Percentiles rank a stretch among this genome's conserved stretches.
Conservation (phyloP, 2,888 invertebrate genomes). For the Athetis lepigone region DNA sequence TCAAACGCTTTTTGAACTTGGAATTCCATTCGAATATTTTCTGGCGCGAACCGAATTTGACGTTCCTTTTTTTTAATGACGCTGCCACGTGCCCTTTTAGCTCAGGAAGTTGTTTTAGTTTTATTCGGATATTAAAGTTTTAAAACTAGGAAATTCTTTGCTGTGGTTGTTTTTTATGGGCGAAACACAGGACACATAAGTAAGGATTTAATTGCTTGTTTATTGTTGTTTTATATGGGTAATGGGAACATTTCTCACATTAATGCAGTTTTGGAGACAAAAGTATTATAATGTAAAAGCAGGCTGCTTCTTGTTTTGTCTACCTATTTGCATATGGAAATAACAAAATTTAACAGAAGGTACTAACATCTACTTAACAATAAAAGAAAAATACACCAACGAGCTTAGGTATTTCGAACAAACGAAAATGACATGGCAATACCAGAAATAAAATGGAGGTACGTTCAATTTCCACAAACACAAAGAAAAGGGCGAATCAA, state of each 20-base stretch:
- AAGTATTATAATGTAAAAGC: slow-evolving; percentile 8
- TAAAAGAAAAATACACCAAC: slow-evolving; percentile 38
- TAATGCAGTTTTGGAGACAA: slow-evolving; percentile 3
- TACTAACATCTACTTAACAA: not conserved
- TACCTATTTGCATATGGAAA: not conserved
- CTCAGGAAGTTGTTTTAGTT: slow-evolving; percentile 65
- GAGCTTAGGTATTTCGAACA: slow-evolving; percentile 39
- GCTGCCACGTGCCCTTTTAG: slow-evolving; percentile 59
- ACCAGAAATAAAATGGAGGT: slow-evolving; percentile 62
- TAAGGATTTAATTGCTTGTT: slow-evolving; percentile 45
- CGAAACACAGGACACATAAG: slow-evolving; percentile 59
- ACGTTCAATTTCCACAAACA: slow-evolving; percentile 63
- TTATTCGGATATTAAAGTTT: slow-evolving; percentile 67
- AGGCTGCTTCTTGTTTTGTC: not conserved
- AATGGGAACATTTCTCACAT: slow-evolving; percentile 27
- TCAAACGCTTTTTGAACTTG: slow-evolving; percentile 67
- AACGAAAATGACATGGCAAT: slow-evolving; percentile 61
- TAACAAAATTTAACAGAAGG: too few species aligned
- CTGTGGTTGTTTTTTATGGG: slow-evolving; percentile 63
- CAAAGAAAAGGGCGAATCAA: slow-evolving; percentile 64
- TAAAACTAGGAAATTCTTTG: slow-evolving; percentile 55
- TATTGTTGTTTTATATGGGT: slow-evolving; percentile 45
- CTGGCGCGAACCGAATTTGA: slow-evolving; percentile 66
- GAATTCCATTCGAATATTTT: slow-evolving; percentile 67
- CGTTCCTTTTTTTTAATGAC: slow-evolving; percentile 60